Base-by-base conservation (phyloP, 2,888 invertebrate species). In the Cheiracanthium punctorium region DNA sequence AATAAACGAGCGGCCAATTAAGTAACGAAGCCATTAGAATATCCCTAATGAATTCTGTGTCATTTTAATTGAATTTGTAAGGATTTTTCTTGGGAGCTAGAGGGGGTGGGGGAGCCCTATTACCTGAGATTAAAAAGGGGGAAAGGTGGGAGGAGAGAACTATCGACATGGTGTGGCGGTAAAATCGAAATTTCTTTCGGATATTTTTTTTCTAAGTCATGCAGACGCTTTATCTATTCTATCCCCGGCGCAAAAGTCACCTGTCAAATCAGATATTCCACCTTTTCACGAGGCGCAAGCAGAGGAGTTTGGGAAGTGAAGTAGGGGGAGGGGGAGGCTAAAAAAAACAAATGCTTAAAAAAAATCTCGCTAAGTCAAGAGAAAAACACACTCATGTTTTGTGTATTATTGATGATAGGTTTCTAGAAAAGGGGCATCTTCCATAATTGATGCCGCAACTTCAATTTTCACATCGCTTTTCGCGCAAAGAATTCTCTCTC, bases 361-460 rank as follows among this genome's bases (percentile, higher is more conserved):
- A 58, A 58, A 37, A 29, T n/a, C 20, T 24, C 58, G 32, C 79
- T 14, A 12, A 14, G 43, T 28, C 41, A 30, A 14, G 52, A 33
- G 29, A 75, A 48, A 65, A n/a, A n/a, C n/a, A n/a, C n/a, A n/a
- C n/a, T n/a, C 77, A 41, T 69, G 73, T 77, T 82, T 82, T 74
- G 76, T 77, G 74, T 70, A 74, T 80, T 86, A 86, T 86, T 86
- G 85, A 86, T 86, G 85, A 80, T 85, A 79, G 74, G 33, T 75
- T 52, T 74, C 69, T 72, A 41, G 74, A 48, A 70, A 58, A 43
- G 28, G 20, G 28, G 75, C 69, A 80, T 75, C 71, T 48, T 80
- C 85, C 74, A 86, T 86, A 86, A 86, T 86, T 86, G 85, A 86
- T 86, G 85, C 75, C 70, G 69, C 85, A 75, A 86, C 85, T 86